These are phyloP conservation scores for Haemorhous mexicanus DNA, from an alignment of 2,113 vertebrate genomes.

Conservation along the genomic window DNA sequence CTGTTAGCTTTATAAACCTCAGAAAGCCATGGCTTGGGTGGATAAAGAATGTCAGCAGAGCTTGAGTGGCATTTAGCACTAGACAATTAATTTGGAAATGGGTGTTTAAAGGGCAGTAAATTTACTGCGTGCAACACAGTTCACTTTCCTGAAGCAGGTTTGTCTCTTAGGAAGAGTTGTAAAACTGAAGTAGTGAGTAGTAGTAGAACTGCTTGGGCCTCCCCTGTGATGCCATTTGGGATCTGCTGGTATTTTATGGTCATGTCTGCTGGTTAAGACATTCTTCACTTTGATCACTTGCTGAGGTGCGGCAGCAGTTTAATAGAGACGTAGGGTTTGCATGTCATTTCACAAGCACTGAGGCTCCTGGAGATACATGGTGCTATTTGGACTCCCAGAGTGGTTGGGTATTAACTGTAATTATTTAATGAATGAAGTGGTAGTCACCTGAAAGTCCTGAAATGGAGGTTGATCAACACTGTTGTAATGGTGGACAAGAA, in stretches of 20 bases:
- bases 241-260: background rate
- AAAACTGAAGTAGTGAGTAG: background rate
- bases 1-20: constrained; percentile 56
- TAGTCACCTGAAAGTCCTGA: background rate
- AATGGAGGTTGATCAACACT: background rate
- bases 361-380: background rate
- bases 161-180: background rate
- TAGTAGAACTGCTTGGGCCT: background rate
- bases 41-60: constrained; percentile 50
- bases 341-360: background rate
- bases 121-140: background rate
- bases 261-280: background rate
- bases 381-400: background rate
- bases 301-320: background rate
- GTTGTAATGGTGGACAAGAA: background rate
- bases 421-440: background rate
- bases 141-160: background rate
- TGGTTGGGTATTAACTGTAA: background rate
- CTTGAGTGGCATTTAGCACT: constrained; percentile 23
- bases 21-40: background rate
- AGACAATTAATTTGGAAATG: constrained; percentile 38
- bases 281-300: background rate
- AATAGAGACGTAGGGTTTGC: background rate
- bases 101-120: constrained; percentile 5
- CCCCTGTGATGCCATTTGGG: background rate